Evolutionary conservation across 1,140 invertebrate genomes (phyloP).

Genomic region (Antheraea pernyi): DNA sequence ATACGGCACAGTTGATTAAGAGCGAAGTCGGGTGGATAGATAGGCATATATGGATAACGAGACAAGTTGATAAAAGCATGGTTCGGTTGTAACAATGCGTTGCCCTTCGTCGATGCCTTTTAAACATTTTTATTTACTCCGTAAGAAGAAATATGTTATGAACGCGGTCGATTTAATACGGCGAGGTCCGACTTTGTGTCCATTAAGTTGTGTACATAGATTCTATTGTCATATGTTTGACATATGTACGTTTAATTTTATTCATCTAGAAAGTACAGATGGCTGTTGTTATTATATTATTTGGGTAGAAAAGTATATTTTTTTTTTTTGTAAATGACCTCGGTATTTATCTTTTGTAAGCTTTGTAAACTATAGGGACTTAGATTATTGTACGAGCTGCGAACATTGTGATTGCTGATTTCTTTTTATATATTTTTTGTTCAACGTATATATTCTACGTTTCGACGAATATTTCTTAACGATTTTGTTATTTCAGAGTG

Average conservation of each 20-base stretch:
- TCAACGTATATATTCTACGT: constrained; percentile 71
- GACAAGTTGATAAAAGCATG: constrained; percentile 12
- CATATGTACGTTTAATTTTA: constrained; percentile 77
- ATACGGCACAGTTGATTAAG: constrained; percentile 31
- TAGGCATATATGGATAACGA: constrained; percentile 21
- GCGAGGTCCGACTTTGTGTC: constrained; percentile 29
- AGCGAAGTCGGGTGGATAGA: constrained; percentile 25
- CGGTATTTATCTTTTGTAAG: constrained; percentile 78
- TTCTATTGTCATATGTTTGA: constrained; percentile 78
- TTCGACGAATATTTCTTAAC: constrained; percentile 54
- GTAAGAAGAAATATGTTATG: constrained; percentile 15
- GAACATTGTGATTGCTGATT: constrained; percentile 74
- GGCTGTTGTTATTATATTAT: constrained; percentile 80
- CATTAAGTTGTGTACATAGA: constrained; percentile 69
- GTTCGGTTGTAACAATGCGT: constrained; percentile 29
- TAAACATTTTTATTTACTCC: constrained; percentile 19
- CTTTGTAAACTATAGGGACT: constrained; percentile 75
- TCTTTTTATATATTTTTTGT: constrained; percentile 57
- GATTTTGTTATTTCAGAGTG: constrained; percentile 75
- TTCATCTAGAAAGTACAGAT: constrained; percentile 78
- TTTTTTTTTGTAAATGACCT: constrained; percentile 76
- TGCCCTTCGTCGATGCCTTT: constrained; percentile 41
- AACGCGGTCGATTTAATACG: not conserved
- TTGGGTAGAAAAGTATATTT: constrained; percentile 76
- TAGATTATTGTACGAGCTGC: constrained; percentile 69